phyloP scores from a whole-genome alignment of 2,888 invertebrate species.

The Ophonus ardosiacus region DNA sequence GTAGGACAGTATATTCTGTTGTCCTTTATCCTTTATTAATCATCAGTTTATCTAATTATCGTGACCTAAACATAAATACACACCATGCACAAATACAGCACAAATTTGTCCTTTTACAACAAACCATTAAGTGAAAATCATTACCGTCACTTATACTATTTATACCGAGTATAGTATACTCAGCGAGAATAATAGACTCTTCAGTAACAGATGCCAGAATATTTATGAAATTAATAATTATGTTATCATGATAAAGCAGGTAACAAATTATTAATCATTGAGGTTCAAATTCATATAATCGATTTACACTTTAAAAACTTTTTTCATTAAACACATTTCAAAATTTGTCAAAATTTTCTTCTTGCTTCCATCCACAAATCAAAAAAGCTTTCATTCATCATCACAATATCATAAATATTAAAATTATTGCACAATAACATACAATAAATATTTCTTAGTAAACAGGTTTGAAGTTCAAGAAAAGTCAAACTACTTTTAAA shows the following conservation, averaged over 20 bases:
- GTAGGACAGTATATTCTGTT: conserved; percentile 18
- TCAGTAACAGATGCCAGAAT: neutral
- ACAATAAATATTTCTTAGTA: conserved; percentile 8
- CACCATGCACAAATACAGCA: neutral
- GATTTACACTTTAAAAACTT: neutral
- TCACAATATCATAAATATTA: neutral
- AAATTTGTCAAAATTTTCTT: neutral
- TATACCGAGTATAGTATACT: neutral
- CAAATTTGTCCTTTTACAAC: neutral
- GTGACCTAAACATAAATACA: conserved; percentile 22
- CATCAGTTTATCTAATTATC: conserved; percentile 9
- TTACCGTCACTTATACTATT: neutral
- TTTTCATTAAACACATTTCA: neutral
- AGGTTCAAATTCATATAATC: neutral
- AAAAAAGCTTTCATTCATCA: neutral
- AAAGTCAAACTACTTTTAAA: conserved; percentile 26
- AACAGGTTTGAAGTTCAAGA: neutral
- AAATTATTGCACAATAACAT: conserved; percentile 10
- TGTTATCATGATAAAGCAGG: neutral
- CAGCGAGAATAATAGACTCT: neutral
- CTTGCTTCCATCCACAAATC: neutral
- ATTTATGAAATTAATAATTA: neutral
- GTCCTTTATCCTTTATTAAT: conserved; percentile 11
- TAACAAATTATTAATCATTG: neutral
- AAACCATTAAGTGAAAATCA: neutral